Percentiles rank a stretch among this genome's conserved stretches.
phyloP scores from a whole-genome alignment of 1,140 invertebrate species.

The Macrostomum lignano region DNA sequence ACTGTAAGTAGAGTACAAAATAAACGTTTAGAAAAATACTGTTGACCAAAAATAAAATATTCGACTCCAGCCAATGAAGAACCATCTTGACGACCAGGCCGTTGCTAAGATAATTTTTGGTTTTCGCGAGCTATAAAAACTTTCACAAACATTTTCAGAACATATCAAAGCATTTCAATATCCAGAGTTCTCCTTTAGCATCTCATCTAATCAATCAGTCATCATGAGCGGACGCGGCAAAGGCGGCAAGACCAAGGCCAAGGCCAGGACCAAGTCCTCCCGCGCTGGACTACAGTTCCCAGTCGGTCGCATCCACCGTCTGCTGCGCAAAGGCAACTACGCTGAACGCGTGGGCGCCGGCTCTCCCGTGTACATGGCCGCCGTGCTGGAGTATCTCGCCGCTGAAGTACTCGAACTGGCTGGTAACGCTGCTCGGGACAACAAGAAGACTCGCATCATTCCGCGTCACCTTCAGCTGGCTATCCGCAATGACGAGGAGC shows the following conservation, averaged over 20 bases:
- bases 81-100: too few species aligned
- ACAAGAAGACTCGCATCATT: slow-evolving; percentile 15
- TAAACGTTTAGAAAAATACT: too few species aligned
- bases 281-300: slow-evolving; percentile 30
- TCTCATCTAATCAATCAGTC: too few species aligned
- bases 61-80: too few species aligned
- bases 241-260: slow-evolving; percentile 13
- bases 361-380: slow-evolving; percentile 2
- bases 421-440: slow-evolving; percentile 30
- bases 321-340: slow-evolving; percentile 13
- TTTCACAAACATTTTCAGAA: too few species aligned
- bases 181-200: too few species aligned
- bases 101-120: too few species aligned
- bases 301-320: slow-evolving; percentile 28
- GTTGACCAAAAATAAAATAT: too few species aligned
- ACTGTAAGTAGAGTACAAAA: too few species aligned
- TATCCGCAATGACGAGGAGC: slow-evolving; percentile 3
- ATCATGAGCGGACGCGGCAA: slow-evolving; percentile 20
- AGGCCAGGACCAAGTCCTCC: slow-evolving; percentile 15
- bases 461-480: slow-evolving; percentile 12
- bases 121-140: too few species aligned
- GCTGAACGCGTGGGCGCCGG: neutral
- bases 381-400: slow-evolving; percentile 1
- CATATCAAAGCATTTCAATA: too few species aligned
- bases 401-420: slow-evolving; percentile 2